Conservation (phyloP, 2,888 invertebrate species). For the Camptogramma bilineatum region DNA sequence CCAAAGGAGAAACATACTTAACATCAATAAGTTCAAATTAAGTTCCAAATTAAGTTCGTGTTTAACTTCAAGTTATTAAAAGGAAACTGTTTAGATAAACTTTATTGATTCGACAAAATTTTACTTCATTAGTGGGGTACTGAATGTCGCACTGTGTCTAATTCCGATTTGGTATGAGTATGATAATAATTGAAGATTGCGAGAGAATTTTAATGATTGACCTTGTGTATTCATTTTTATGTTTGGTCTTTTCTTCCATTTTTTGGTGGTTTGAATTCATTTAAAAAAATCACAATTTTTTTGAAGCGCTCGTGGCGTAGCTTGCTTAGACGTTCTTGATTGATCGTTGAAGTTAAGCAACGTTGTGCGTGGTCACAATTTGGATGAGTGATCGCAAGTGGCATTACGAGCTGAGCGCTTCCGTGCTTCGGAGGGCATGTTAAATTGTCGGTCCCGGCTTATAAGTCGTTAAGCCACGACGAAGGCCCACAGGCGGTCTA, state of each 20-base stretch:
- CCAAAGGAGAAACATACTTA: conserved; percentile 63
- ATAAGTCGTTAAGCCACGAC: no score
- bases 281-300: no score
- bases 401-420: no score
- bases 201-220: neutral
- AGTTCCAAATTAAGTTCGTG: conserved; percentile 50
- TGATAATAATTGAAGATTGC: conserved; percentile 6
- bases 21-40: conserved; percentile 45
- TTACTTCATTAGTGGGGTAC: conserved; percentile 43
- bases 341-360: no score
- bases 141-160: conserved; percentile 32
- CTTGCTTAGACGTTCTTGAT: no score
- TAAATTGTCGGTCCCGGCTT: no score
- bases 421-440: no score
- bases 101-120: conserved; percentile 42
- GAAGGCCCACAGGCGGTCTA: no score
- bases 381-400: no score
- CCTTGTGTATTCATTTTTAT: neutral
- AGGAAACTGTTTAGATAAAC: conserved; percentile 52
- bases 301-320: no score
- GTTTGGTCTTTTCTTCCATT: neutral
- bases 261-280: no score
- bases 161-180: conserved; percentile 2
- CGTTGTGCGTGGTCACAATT: no score
- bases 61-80: conserved; percentile 48